Base-by-base conservation (phyloP, 2,797 vertebrate species). In the Enteromius radiatus region DNA sequence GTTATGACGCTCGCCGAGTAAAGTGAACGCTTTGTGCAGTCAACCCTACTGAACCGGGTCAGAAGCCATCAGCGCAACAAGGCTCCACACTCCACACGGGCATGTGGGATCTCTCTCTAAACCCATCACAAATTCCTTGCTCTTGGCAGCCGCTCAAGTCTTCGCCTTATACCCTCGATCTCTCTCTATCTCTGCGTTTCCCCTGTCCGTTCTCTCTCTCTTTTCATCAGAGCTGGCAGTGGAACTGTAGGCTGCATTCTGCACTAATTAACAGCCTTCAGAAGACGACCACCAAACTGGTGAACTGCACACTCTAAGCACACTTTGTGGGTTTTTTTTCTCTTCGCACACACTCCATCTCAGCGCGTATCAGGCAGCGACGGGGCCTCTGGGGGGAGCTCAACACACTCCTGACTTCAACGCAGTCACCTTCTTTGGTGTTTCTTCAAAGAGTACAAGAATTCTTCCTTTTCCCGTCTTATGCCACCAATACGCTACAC, bases 201-300 rank as follows among this genome's bases (percentile, higher is more conserved):
- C 91, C 80, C 73, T 23, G 73, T 73, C 7, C 33, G 92, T 49
- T 49, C 56, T 91, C 87, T 87, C 23, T 59, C 82, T 52, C 91
- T 94, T 96, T 96, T 95, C 95, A 95, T 94, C 93, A 90, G 91
- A 74, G 89, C 93, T 96, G 96, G 96, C 96, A 96, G 93, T 92
- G 91, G 92, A 94, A 96, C 93, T 94, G 92, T 94, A 95, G 94
- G 93, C 95, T 92, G 93, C 94, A 93, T 96, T 97, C 96, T 96
- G 93, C 93, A 93, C 95, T 96, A 97, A 97, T 97, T 96, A 97
- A 96, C 93, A 90, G 93, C 94, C 95, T 95, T 96, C 93, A 92
- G 91, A 94, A 93, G 93, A 94, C 95, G 95, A 96, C 95, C 96
- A 95, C 94, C 95, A 95, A 92, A 95, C 94, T 91, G 92, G 94